Conservation (phyloP, 2,797 vertebrate species). For the Bryconaethiops microstoma region DNA sequence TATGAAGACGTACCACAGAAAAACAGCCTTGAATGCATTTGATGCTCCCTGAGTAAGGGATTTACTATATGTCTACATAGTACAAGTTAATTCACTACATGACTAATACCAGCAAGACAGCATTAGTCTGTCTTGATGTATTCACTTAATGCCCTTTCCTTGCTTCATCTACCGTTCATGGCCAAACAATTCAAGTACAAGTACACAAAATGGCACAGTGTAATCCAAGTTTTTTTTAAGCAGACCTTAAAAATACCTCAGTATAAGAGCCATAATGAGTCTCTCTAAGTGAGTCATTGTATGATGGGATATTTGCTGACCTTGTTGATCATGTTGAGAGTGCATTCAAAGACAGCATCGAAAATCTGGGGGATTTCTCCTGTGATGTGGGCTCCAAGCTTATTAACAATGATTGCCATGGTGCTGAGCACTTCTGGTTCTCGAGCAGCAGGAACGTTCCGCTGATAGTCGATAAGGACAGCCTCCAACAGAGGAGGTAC, state of each 20-base stretch:
- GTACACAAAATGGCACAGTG: background rate
- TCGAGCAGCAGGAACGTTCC: conserved; percentile 88
- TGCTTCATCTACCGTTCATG: no score
- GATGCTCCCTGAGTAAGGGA: no score
- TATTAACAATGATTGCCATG: conserved; percentile 92
- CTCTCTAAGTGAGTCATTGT: background rate
- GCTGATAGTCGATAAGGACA: conserved; percentile 91
- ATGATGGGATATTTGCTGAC: conserved; percentile 59
- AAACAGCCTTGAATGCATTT: no score
- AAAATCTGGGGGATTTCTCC: conserved; percentile 93
- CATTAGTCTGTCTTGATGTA: no score
- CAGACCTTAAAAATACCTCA: background rate
- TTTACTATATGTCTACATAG: no score
- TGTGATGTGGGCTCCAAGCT: conserved; percentile 88
- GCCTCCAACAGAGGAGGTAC: conserved; percentile 90
- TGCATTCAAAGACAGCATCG: conserved; percentile 92
- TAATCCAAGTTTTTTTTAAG: background rate
- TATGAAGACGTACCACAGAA: no score
- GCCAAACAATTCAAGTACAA: background rate
- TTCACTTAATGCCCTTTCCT: no score
- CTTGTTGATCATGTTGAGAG: conserved; percentile 94
- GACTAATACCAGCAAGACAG: no score
- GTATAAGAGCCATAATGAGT: background rate
- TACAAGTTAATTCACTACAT: no score
- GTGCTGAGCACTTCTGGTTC: conserved; percentile 93